Conservation (phyloP, 2,888 invertebrate species). For the Dolichomitus sp. region DNA sequence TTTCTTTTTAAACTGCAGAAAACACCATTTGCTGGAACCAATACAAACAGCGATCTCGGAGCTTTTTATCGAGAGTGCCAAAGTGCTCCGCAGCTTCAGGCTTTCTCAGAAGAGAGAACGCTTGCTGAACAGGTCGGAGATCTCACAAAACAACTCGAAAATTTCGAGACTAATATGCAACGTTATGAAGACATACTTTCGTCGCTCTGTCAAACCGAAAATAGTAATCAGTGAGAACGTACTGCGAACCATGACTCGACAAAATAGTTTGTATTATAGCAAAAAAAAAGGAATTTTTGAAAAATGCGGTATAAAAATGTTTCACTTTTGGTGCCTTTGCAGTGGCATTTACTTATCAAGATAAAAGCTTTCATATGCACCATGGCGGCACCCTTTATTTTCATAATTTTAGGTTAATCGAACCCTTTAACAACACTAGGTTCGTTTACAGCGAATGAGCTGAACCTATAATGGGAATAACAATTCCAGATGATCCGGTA, state of each 20-base stretch:
- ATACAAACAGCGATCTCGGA: constrained; percentile 91
- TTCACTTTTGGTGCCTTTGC: no score
- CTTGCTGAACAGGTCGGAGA: constrained; percentile 88
- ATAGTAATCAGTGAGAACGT: constrained; percentile 86
- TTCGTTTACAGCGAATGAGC: neutral
- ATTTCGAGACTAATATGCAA: constrained; percentile 91
- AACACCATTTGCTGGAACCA: constrained; percentile 92
- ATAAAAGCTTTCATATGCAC: no score
- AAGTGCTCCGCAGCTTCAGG: constrained; percentile 89
- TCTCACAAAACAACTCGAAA: constrained; percentile 91
- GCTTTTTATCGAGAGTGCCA: constrained; percentile 94
- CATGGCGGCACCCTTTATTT: no score
- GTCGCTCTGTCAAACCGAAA: constrained; percentile 90
- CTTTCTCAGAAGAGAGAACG: constrained; percentile 87
- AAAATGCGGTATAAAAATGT: no score
- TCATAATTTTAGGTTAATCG: no score
- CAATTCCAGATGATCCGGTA: neutral
- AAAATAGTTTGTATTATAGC: constrained; percentile 35
- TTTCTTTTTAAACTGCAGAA: constrained; percentile 88
- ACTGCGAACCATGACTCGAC: neutral
- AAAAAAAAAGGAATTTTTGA: neutral
- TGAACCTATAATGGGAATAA: neutral
- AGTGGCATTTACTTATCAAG: no score
- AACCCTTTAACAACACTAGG: neutral
- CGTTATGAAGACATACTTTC: constrained; percentile 93